Evolutionary conservation across 2,113 vertebrate species (phyloP).

Genomic region (Engraulis encrasicolus): DNA sequence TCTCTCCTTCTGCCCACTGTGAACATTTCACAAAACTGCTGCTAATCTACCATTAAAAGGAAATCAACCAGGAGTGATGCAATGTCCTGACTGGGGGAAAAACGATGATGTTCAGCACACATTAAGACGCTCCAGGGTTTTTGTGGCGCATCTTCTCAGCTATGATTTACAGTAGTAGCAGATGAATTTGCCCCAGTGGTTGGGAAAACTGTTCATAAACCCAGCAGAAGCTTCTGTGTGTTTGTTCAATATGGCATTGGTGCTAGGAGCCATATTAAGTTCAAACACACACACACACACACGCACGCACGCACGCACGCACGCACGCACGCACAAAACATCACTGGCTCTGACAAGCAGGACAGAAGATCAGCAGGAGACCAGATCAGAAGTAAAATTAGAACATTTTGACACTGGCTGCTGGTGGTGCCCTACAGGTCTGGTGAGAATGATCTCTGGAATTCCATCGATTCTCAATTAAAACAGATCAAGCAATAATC

Average conservation of each 20-base stretch:
- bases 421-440: background rate
- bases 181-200: background rate
- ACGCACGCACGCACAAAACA: background rate
- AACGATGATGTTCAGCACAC: background rate
- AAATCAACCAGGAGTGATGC: background rate
- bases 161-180: background rate
- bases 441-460: background rate
- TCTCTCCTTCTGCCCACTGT: background rate
- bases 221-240: background rate
- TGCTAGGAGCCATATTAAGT: background rate
- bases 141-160: background rate
- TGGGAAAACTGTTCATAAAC: conserved; percentile 10
- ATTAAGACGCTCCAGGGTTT: background rate
- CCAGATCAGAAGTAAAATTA: background rate
- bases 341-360: background rate
- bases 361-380: background rate
- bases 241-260: background rate
- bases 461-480: background rate
- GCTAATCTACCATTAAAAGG: background rate
- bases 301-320: background rate
- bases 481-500: background rate
- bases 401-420: background rate
- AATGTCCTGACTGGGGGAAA: background rate
- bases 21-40: background rate
- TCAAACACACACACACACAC: background rate